phyloP scores from a whole-genome alignment of 2,797 vertebrate species.

The Gymnopithys bicolor region DNA sequence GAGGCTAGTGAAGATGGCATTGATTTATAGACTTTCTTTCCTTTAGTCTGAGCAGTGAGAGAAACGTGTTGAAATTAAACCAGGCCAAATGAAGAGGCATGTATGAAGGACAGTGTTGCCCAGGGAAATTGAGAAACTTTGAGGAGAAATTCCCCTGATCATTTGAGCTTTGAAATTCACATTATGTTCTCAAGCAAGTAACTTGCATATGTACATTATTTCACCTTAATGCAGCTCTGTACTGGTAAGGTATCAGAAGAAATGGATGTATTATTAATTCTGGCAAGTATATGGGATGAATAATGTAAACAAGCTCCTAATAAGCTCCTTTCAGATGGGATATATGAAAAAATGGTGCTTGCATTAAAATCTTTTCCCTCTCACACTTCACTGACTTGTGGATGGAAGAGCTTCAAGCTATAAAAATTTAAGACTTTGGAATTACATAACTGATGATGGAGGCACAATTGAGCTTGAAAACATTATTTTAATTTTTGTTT shows the following conservation, averaged over 20 bases:
- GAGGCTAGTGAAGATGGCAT: not conserved
- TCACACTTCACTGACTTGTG: not conserved
- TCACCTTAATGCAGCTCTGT: not conserved
- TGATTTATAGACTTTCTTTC: conserved; percentile 5
- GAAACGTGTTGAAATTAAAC: conserved; percentile 20
- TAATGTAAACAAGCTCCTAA: not conserved
- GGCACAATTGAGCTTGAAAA: not conserved
- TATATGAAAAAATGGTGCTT: not conserved
- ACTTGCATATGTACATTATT: not conserved
- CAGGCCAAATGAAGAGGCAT: conserved; percentile 14
- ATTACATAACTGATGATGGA: not conserved
- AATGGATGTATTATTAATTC: conserved; percentile 6
- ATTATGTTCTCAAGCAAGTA: not conserved
- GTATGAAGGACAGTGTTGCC: not conserved
- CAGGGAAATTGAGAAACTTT: conserved; percentile 26
- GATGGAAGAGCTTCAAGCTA: not conserved
- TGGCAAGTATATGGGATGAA: not conserved
- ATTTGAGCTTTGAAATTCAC: not conserved
- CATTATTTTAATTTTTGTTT: not conserved
- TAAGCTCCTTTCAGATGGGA: not conserved
- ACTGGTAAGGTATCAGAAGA: not conserved
- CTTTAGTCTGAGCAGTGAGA: not conserved
- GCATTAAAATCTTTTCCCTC: not conserved
- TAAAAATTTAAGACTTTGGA: not conserved
- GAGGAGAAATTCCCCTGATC: not conserved